Conservation (phyloP, 2,797 vertebrate genomes). For the Microctenopoma steveboyesi region DNA sequence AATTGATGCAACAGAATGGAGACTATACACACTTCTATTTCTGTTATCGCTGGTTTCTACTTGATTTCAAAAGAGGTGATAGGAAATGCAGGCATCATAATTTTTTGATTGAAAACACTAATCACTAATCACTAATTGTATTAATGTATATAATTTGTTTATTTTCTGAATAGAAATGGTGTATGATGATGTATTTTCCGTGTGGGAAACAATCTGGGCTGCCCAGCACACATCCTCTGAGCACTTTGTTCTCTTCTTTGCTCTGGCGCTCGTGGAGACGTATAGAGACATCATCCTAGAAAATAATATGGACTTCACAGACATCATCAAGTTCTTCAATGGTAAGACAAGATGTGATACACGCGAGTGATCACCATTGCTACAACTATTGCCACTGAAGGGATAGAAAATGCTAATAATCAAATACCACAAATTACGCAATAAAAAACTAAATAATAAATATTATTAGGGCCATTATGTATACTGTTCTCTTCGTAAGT, state of each 20-base stretch:
- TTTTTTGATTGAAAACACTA: background rate
- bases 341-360: constrained; percentile 79
- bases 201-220: constrained; percentile 99
- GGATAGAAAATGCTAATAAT: background rate
- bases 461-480: background rate
- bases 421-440: background rate
- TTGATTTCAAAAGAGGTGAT: constrained; percentile 98
- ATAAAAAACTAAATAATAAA: background rate
- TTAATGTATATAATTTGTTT: background rate
- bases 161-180: constrained; percentile 87
- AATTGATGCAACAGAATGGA: constrained; percentile 98
- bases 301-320: constrained; percentile 99
- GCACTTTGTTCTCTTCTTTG: constrained; percentile 97
- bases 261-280: constrained; percentile 94
- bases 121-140: background rate
- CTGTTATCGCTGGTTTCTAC: constrained; percentile 98
- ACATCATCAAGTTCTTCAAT: constrained; percentile 99
- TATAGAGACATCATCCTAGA: constrained; percentile 97
- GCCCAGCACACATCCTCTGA: constrained; percentile 91
- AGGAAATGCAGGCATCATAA: background rate
- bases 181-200: constrained; percentile 94
- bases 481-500: background rate
- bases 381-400: background rate
- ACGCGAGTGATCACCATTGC: background rate
- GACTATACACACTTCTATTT: constrained; percentile 99